A percentile compares a stretch with the other conserved stretches of the same genome.
Evolutionary conservation across 1,140 invertebrate genomes (phyloP).

Genomic region (Aporrectodea caliginosa): DNA sequence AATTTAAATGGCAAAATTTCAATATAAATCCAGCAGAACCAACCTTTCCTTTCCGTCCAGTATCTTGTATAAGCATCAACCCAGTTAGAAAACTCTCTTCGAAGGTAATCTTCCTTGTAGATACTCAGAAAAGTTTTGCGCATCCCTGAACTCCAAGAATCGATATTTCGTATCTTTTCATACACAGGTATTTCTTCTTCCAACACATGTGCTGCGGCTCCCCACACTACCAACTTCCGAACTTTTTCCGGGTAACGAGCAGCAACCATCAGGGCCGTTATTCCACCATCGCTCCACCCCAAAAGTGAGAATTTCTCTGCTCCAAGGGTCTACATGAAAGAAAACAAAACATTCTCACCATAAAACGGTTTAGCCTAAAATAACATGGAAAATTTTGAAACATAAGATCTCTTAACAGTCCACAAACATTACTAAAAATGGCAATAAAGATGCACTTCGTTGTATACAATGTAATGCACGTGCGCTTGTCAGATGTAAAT

Average conservation of each 20-base stretch:
- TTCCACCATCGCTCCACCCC: slow-evolving; percentile 87
- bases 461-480: too few relatives aligned
- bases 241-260: slow-evolving; percentile 66
- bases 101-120: slow-evolving; percentile 72
- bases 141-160: slow-evolving; percentile 75
- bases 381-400: too few relatives aligned
- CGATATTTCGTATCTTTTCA: slow-evolving; percentile 63
- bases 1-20: too few relatives aligned
- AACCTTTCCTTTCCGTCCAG: slow-evolving; percentile 41
- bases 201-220: slow-evolving; percentile 70
- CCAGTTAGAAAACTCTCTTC: slow-evolving; percentile 69
- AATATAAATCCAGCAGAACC: too few relatives aligned
- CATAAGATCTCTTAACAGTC: too few relatives aligned
- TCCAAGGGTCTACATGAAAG: slow-evolving; percentile 59
- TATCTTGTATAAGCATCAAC: slow-evolving; percentile 59
- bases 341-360: too few relatives aligned
- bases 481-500: too few relatives aligned
- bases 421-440: too few relatives aligned
- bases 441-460: too few relatives aligned
- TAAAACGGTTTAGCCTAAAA: too few relatives aligned
- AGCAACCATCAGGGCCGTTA: slow-evolving; percentile 70
- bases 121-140: slow-evolving; percentile 67
- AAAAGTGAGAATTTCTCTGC: slow-evolving; percentile 70
- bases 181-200: slow-evolving; percentile 59
- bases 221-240: slow-evolving; percentile 73